Conservation (phyloP, 2,888 invertebrate genomes). For the Tyria jacobaeae region DNA sequence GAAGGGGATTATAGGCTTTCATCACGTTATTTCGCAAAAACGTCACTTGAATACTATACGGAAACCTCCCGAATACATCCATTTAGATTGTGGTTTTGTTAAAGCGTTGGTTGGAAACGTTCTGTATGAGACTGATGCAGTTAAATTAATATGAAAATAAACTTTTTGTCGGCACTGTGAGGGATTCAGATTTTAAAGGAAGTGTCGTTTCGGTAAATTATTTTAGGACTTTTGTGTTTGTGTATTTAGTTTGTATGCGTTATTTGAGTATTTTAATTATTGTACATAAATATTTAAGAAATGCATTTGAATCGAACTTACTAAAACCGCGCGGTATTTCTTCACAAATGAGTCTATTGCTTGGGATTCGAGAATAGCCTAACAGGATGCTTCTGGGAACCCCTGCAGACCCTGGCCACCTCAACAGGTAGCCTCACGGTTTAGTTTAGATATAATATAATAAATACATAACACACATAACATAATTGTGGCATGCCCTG, state of each 20-base stretch:
- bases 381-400: too few species aligned
- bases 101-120: conserved; percentile 45
- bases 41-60: conserved; percentile 63
- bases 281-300: neutral
- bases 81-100: conserved; percentile 65
- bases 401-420: too few species aligned
- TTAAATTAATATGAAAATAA: conserved; percentile 32
- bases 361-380: too few species aligned
- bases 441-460: too few species aligned
- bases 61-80: conserved; percentile 53
- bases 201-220: too few species aligned
- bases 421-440: too few species aligned
- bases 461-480: too few species aligned
- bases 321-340: too few species aligned
- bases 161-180: conserved; percentile 15
- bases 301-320: too few species aligned
- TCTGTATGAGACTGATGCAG: conserved; percentile 35
- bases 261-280: neutral
- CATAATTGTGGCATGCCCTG: too few species aligned
- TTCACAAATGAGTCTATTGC: too few species aligned
- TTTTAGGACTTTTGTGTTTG: neutral
- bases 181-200: conserved; percentile 17
- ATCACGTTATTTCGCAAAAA: conserved; percentile 65
- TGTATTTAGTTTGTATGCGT: neutral
- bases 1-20: conserved; percentile 70